Evolutionary conservation across 2,888 invertebrate species (phyloP).

Genomic region (Troglohyphantes excavatus): DNA sequence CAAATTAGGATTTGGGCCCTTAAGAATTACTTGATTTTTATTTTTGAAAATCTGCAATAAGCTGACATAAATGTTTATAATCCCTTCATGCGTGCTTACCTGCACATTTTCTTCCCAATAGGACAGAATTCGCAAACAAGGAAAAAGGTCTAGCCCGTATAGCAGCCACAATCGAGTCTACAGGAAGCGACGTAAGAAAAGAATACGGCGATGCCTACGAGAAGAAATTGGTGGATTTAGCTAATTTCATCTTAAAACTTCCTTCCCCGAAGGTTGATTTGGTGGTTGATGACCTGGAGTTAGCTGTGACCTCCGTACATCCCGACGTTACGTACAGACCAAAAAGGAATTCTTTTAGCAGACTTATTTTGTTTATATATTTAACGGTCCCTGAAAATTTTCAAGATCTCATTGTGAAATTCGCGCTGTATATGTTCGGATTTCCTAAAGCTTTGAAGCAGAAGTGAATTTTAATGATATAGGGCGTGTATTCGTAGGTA

Average conservation of each 20-base stretch:
- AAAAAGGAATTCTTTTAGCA: background rate
- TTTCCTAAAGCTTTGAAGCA: background rate
- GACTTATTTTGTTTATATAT: background rate
- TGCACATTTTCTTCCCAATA: background rate
- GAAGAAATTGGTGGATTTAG: background rate
- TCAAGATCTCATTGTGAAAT: background rate
- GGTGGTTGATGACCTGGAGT: slow-evolving; percentile 18
- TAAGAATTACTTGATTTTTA: too few relatives aligned
- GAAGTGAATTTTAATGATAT: too few relatives aligned
- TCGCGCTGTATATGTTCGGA: background rate
- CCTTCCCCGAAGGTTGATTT: background rate
- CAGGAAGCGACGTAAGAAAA: background rate
- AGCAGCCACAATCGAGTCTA: background rate
- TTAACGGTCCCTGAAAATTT: background rate
- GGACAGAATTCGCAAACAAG: background rate
- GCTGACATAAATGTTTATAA: too few relatives aligned
- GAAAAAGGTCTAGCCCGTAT: background rate
- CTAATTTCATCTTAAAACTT: background rate
- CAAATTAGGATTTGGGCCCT: too few relatives aligned
- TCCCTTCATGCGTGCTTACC: too few relatives aligned
- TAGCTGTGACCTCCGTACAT: background rate
- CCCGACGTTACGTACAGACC: slow-evolving; percentile 11
- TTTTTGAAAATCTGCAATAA: too few relatives aligned
- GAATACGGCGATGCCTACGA: background rate
- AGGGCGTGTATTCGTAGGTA: too few relatives aligned